Evolutionary conservation across 2,113 vertebrate species (phyloP), one percentile per base, ranked within the genome.

Genomic region (Eolophus roseicapilla): DNA sequence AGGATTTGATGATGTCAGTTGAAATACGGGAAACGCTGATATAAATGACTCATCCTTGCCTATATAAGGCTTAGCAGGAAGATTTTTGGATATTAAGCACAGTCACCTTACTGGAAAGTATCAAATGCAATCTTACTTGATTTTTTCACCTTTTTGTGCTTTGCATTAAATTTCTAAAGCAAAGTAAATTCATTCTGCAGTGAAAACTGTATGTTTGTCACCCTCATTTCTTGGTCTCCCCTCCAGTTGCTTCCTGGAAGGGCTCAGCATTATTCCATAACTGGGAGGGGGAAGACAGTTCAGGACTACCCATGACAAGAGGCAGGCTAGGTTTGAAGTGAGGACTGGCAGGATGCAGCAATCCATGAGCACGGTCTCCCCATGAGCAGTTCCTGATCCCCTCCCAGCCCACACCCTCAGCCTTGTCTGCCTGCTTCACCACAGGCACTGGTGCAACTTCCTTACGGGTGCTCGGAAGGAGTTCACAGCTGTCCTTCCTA

Each of bases 381-480:
- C 29, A 3, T 9, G 18, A 41, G 35, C 29, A 10, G 20, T 17
- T 90, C 70, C 18, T 21, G 43, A 35, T 35, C 25, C 33, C 13
- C 35, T 29, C 29, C 44, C 39, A 4, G 2, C 17, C 28, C 50
- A n/a, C 9, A 25, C 2, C 8, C 5, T 13, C 37, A 76, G 3
- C 9, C 5, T 0, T 0, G 1, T 39, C 49, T 19, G 49, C 18
- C 9, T 13, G 31, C 31, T 65, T 17, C 46, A 39, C 13, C 37
- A 27, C 3, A 2, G 68, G 31, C 46, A 59, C 11, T 2, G 1
- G 24, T 37, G 17, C 31, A 62, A 4, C 14, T 57, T 69, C 50
- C 11, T 33, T 12, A 5, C 1, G 5, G 24, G 33, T 43, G 10
- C 47, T 60, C 33, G 28, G 8, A 43, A 55, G 47, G 63, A 33